A percentile compares a stretch with the other conserved stretches of the same genome.
phyloP scores from a whole-genome alignment of 2,113 vertebrate species.

The Madoqua kirkii region DNA sequence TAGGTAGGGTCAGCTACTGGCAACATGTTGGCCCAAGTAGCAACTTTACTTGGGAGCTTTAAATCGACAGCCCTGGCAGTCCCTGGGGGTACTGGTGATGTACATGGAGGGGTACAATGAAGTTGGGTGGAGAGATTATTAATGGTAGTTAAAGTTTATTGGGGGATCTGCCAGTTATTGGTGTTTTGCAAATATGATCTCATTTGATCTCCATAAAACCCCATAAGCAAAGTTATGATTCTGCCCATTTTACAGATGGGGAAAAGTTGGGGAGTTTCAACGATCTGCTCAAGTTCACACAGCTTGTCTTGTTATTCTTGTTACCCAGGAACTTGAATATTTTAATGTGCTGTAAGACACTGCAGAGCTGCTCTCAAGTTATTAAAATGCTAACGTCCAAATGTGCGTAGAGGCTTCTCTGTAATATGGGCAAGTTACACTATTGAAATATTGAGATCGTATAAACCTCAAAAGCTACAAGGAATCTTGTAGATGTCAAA shows the following conservation, averaged over 20 bases:
- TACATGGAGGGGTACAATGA: not conserved
- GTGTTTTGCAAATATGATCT: not conserved
- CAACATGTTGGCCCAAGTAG: not conserved
- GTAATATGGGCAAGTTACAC: not conserved
- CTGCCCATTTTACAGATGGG: not conserved
- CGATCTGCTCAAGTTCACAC: not conserved
- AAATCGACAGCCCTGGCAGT: too few relatives aligned
- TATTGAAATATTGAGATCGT: not conserved
- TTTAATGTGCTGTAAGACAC: not conserved
- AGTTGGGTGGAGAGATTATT: not conserved
- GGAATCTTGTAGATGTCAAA: not conserved
- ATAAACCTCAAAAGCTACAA: conserved; percentile 7
- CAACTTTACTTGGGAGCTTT: not conserved
- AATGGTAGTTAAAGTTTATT: not conserved
- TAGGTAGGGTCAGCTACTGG: not conserved
- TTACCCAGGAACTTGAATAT: not conserved
- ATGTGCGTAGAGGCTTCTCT: not conserved
- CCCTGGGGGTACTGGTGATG: not conserved
- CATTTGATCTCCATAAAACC: not conserved
- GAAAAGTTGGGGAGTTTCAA: not conserved
- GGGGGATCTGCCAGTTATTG: not conserved
- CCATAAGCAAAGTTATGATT: not conserved
- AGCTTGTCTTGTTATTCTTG: not conserved
- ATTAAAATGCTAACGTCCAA: not conserved
- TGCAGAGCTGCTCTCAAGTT: not conserved